Conservation (phyloP, 1,140 invertebrate species). For the Drosophila sp. region DNA sequence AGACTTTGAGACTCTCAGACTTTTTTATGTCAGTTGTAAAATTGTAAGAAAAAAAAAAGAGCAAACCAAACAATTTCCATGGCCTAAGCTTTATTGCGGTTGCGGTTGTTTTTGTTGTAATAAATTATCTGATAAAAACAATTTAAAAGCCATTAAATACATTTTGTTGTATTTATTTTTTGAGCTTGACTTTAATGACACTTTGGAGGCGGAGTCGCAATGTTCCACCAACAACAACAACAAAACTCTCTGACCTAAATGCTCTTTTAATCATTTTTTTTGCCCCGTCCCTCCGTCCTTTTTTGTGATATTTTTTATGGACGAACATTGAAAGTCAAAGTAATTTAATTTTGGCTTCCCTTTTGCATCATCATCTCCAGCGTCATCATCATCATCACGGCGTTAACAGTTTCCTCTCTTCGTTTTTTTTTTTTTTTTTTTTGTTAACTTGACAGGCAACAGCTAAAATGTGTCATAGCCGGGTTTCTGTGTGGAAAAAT, state of each 20-base stretch:
- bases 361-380: conserved; percentile 36
- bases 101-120: conserved; percentile 39
- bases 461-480: conserved; percentile 21
- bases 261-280: conserved; percentile 28
- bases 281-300: neutral
- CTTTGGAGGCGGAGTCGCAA: conserved; percentile 17
- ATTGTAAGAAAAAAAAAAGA: conserved; percentile 35
- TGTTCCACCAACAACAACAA: conserved; percentile 1
- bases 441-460: conserved; percentile 33
- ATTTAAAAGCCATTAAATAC: conserved; percentile 58
- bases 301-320: conserved; percentile 34
- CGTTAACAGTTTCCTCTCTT: conserved; percentile 49
- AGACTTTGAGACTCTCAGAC: conserved; percentile 43
- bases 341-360: conserved; percentile 59
- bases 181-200: conserved; percentile 29
- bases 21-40: conserved; percentile 44
- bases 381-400: conserved; percentile 28
- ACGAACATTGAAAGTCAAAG: conserved; percentile 49
- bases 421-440: conserved; percentile 27
- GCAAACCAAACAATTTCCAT: conserved; percentile 39
- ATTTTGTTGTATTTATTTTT: conserved; percentile 47
- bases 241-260: conserved; percentile 40
- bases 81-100: conserved; percentile 51
- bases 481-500: conserved; percentile 33
- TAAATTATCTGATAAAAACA: conserved; percentile 60